Percentiles rank a stretch among this genome's conserved stretches.
Conservation (phyloP, 2,113 vertebrate species). For the Callopanchax toddi region DNA sequence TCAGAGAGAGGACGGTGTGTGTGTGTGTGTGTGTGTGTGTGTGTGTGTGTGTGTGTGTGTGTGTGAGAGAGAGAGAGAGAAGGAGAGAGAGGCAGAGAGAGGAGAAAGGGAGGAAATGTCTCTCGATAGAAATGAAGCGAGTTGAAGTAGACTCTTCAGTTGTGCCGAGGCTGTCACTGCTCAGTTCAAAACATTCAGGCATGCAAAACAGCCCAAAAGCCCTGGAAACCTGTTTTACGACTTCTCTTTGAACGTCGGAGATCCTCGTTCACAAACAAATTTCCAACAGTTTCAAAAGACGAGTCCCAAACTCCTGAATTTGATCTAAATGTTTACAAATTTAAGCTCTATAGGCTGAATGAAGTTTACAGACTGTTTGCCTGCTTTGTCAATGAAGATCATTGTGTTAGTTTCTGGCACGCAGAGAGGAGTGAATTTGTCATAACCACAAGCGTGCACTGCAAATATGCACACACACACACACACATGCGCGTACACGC, state of each 20-base stretch:
- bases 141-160: constrained; percentile 58
- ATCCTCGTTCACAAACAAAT: constrained; percentile 55
- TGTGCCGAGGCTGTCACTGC: constrained; percentile 72
- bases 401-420: constrained; percentile 56
- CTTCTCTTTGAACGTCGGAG: constrained; percentile 72
- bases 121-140: constrained; percentile 74
- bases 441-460: constrained; percentile 63
- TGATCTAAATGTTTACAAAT: constrained; percentile 4
- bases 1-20: constrained; percentile 57
- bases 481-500: constrained; percentile 29
- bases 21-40: no score
- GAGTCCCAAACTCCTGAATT: not conserved
- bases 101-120: constrained; percentile 52
- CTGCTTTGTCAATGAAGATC: constrained; percentile 38
- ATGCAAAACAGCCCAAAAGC: constrained; percentile 64
- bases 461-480: constrained; percentile 32
- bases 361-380: constrained; percentile 13
- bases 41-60: no score
- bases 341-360: not conserved
- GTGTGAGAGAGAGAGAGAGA: no score
- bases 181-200: constrained; percentile 76
- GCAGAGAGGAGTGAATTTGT: constrained; percentile 58
- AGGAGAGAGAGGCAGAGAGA: constrained; percentile 18
- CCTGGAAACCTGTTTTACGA: constrained; percentile 55
- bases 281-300: constrained; percentile 24